Evolutionary conservation across 2,888 invertebrate genomes (phyloP), one percentile per base, ranked within the genome.

Genomic region (Latheticus oryzae): DNA sequence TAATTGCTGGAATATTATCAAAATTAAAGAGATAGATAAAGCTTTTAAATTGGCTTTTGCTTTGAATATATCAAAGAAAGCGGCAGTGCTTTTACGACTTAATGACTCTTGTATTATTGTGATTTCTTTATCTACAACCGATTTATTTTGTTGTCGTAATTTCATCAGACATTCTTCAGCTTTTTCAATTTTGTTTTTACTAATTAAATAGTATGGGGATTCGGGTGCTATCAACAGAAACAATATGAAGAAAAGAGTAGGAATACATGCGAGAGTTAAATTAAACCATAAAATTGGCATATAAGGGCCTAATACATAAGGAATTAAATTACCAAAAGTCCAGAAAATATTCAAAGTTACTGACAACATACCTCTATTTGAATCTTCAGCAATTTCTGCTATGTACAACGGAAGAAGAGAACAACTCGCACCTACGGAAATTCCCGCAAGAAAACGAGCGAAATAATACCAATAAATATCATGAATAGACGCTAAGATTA

Each of bases 351-450:
- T 45, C 2, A 54, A 85, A 56, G 91, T 86, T 0, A 93, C 63
- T 37, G 65, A 32, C 5, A 93, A 79, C 0, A 90, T 86, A 0
- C 94, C 94, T 58, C 94, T 81, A 5, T 87, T 84, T 15, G 88
- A 86, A 55, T 87, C 86, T 80, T 89, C 77, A 1, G 92, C 85
- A 32, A 91, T 89, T 77, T 94, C 94, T 37, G 91, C 90, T 60
- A 92, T 85, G 78, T 93, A 94, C 84, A 92, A 89, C 0, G 93
- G 91, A 0, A 86, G 84, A 1, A 87, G 84, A 0, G 88, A 86
- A 78, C 87, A 89, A n/a, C 86, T 79, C 70, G 87, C 85, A 0
- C 89, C 87, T 0, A 87, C 83, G 1, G 84, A 84, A 1, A 88
- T 70, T 35, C 91, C 91, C 76, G 83, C 30, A 1, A 50, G 7